These are phyloP conservation scores for Trichogramma dendrolimi DNA, from an alignment of 2,888 invertebrate genomes.

Conservation along the genomic window DNA sequence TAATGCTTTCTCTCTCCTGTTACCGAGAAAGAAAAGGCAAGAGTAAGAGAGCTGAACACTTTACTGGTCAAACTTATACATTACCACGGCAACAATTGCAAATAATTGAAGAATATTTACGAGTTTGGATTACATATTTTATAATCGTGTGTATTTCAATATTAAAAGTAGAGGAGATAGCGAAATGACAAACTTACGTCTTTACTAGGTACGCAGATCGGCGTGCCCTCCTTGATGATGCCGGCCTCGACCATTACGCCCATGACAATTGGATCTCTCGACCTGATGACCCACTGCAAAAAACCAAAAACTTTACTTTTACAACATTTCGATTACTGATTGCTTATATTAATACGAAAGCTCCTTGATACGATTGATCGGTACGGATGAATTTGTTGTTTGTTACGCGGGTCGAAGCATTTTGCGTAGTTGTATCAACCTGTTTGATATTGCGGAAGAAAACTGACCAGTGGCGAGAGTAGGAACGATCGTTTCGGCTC, in stretches of 20 bases:
- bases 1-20: too few relatives aligned
- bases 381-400: background rate
- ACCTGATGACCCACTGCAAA: constrained; percentile 94
- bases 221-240: constrained; percentile 91
- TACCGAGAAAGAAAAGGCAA: too few relatives aligned
- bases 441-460: constrained; percentile 18
- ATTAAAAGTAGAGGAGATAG: too few relatives aligned
- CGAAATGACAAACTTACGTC: constrained; percentile 63
- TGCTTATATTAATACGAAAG: background rate
- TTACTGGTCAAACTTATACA: too few relatives aligned
- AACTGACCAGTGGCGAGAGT: background rate
- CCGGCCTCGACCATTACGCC: constrained; percentile 96
- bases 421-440: constrained; percentile 18
- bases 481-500: too few relatives aligned
- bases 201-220: constrained; percentile 93
- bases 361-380: background rate
- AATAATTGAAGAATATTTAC: too few relatives aligned
- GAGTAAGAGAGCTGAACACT: too few relatives aligned
- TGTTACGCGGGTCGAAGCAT: background rate
- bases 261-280: constrained; percentile 94
- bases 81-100: too few relatives aligned
- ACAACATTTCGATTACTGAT: background rate
- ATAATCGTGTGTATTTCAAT: too few relatives aligned
- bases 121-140: too few relatives aligned
- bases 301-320: constrained; percentile 38